phyloP scores from a whole-genome alignment of 2,113 vertebrate species.

The Microtus oregoni region DNA sequence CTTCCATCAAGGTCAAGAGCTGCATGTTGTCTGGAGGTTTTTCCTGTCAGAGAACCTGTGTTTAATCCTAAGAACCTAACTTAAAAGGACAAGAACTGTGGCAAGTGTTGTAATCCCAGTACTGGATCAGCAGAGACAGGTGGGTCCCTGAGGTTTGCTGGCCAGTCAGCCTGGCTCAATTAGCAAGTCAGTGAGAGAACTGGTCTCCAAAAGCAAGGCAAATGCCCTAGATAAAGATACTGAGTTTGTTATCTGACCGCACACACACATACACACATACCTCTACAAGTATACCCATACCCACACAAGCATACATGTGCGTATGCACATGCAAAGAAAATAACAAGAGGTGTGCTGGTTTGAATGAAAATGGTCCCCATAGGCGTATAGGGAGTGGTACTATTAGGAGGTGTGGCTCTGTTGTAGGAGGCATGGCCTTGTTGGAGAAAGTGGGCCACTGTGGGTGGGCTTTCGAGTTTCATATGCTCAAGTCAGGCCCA shows the following conservation, averaged over 20 bases:
- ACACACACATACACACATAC: too few species aligned
- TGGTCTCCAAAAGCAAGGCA: neutral
- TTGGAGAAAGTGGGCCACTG: neutral
- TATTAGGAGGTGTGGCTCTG: too few species aligned
- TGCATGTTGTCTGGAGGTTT: neutral
- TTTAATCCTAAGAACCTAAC: neutral
- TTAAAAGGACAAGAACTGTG: neutral
- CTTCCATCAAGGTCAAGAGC: neutral
- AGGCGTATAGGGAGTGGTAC: neutral
- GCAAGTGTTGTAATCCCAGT: neutral
- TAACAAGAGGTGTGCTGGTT: neutral
- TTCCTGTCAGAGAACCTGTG: neutral
- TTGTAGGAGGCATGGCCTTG: neutral
- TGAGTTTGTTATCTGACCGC: neutral
- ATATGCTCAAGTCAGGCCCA: neutral
- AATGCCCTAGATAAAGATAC: neutral
- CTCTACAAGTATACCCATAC: too few species aligned
- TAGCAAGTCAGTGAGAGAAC: neutral
- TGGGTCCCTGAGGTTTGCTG: too few species aligned
- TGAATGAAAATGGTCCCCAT: neutral
- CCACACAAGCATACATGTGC: too few species aligned
- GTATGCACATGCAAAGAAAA: too few species aligned
- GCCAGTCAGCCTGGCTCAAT: neutral
- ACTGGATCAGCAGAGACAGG: neutral
- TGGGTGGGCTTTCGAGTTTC: neutral